Evolutionary conservation across 2,797 vertebrate genomes (phyloP).

Genomic region (Pangasius macronema): DNA sequence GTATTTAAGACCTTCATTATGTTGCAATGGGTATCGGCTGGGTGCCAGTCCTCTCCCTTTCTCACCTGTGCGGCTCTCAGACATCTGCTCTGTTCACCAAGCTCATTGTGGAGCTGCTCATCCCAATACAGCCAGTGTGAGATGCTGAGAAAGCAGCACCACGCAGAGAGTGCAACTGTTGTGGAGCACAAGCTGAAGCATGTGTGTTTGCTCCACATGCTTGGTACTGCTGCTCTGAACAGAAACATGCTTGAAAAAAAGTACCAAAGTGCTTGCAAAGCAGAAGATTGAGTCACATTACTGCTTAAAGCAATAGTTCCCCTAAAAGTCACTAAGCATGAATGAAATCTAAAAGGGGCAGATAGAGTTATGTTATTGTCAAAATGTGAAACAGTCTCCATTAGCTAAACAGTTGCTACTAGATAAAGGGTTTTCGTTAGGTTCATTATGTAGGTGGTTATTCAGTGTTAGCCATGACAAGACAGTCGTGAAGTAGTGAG

Average conservation of each 20-base stretch:
- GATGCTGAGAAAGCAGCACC: constrained; percentile 38
- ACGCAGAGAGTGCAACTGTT: constrained; percentile 36
- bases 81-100: constrained; percentile 41
- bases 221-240: constrained; percentile 4
- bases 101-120: constrained; percentile 15
- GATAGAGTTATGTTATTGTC: background rate
- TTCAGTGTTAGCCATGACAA: background rate
- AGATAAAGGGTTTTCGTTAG: background rate
- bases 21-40: constrained; percentile 21
- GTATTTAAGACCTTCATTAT: constrained; percentile 42
- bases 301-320: background rate
- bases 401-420: background rate
- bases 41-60: constrained; percentile 31
- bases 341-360: background rate
- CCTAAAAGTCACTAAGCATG: background rate
- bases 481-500: background rate
- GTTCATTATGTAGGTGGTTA: background rate
- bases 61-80: constrained; percentile 45
- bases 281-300: background rate
- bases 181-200: constrained; percentile 30
- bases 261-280: constrained; percentile 21
- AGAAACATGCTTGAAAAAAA: background rate
- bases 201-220: constrained; percentile 20
- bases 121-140: constrained; percentile 43
- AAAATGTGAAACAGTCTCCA: background rate